phyloP scores from a whole-genome alignment of 2,113 vertebrate genomes.

The Neogobius melanostomus region DNA sequence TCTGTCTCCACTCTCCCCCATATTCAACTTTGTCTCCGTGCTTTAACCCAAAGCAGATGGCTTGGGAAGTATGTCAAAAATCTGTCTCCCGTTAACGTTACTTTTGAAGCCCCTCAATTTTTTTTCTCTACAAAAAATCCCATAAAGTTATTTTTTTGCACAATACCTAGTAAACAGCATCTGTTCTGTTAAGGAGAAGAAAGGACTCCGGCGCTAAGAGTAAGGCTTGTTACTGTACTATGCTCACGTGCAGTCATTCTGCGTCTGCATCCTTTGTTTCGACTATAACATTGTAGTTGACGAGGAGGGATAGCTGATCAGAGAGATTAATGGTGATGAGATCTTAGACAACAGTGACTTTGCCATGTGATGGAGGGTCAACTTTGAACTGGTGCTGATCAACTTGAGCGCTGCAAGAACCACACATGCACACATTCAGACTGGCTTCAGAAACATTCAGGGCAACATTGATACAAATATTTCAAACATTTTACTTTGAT shows the following conservation, averaged over 20 bases:
- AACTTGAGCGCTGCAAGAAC: conserved; percentile 38
- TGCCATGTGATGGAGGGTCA: conserved; percentile 44
- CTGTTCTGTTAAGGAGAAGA: conserved; percentile 53
- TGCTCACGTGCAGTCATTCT: conserved; percentile 60
- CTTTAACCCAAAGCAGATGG: conserved; percentile 89
- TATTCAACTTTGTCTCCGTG: conserved; percentile 67
- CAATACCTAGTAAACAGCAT: conserved; percentile 85
- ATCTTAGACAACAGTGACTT: conserved; percentile 45
- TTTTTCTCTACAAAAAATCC: conserved; percentile 64
- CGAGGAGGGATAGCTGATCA: conserved; percentile 46
- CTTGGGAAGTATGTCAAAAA: conserved; percentile 85
- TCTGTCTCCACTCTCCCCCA: conserved; percentile 48
- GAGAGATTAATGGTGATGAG: conserved; percentile 66
- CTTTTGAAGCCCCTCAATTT: conserved; percentile 73
- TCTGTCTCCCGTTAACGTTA: conserved; percentile 88
- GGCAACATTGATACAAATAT: neutral
- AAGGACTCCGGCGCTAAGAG: conserved; percentile 26
- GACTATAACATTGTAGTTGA: conserved; percentile 48
- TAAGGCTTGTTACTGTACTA: conserved; percentile 34
- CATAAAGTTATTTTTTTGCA: conserved; percentile 78
- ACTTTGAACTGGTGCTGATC: conserved; percentile 57
- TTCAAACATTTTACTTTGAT: too few species aligned
- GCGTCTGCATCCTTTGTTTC: conserved; percentile 51
- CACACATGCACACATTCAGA: conserved; percentile 16
- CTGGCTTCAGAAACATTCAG: neutral